phyloP scores from a whole-genome alignment of 2,113 vertebrate species.

The Tonatia bakeri region DNA sequence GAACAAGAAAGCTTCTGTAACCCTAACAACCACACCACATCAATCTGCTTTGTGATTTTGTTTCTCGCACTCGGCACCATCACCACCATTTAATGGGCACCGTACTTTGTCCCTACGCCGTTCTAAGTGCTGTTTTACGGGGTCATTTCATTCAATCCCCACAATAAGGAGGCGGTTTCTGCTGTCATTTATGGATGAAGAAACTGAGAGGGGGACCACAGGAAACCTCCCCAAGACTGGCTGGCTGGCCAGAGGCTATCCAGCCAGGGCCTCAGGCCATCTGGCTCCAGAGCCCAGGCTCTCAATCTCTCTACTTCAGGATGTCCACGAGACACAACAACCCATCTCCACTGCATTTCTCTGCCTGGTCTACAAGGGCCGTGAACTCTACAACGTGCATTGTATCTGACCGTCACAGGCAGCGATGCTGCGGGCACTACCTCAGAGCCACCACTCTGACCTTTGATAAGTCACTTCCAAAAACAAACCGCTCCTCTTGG shows the following conservation, averaged over 20 bases:
- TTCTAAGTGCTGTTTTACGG: not conserved
- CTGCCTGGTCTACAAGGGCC: not conserved
- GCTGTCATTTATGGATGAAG: not conserved
- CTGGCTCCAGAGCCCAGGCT: not conserved
- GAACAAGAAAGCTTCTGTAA: not conserved
- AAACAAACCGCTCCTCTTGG: not conserved
- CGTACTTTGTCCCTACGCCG: fast-evolving
- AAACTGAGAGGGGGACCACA: not conserved
- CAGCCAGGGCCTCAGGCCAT: not conserved
- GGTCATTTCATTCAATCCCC: not conserved
- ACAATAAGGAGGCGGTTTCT: not conserved
- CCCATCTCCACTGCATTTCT: not conserved
- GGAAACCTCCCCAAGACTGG: not conserved
- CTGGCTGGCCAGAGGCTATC: not conserved
- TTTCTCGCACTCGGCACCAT: not conserved
- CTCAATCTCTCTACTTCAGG: not conserved
- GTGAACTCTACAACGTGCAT: not conserved
- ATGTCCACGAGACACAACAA: not conserved
- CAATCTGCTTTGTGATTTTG: not conserved
- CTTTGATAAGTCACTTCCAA: not conserved
- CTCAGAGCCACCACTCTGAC: not conserved
- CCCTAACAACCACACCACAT: not conserved
- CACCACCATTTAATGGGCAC: not conserved
- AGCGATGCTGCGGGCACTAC: fast-evolving
- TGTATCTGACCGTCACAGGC: fast-evolving